Percentiles rank a stretch among this genome's conserved stretches.
phyloP scores from a whole-genome alignment of 2,888 invertebrate genomes.

The Aelia acuminata region DNA sequence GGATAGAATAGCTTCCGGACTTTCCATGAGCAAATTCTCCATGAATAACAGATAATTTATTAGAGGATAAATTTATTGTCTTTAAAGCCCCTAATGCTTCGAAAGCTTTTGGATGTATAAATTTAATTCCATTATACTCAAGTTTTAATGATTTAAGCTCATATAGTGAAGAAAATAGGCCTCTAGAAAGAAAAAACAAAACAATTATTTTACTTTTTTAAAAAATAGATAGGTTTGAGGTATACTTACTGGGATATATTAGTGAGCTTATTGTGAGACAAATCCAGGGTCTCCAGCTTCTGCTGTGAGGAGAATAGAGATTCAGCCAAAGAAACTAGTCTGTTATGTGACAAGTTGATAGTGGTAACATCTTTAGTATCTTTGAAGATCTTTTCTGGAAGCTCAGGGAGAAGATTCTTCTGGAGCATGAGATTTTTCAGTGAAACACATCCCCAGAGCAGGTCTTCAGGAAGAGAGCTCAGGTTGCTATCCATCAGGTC shows the following conservation, averaged over 20 bases:
- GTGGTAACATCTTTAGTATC: constrained; percentile 76
- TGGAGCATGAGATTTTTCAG: constrained; percentile 76
- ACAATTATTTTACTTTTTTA: background rate
- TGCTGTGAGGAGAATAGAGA: constrained; percentile 74
- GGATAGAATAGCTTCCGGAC: constrained; percentile 48
- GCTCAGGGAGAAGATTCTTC: constrained; percentile 71
- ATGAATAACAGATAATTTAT: constrained; percentile 65
- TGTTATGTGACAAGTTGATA: constrained; percentile 79
- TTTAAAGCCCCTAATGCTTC: constrained; percentile 68
- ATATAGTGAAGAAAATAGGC: constrained; percentile 17
- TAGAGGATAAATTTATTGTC: constrained; percentile 70
- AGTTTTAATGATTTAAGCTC: constrained; percentile 75
- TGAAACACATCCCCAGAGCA: constrained; percentile 75
- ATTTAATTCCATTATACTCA: constrained; percentile 65
- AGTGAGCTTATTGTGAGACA: constrained; percentile 55
- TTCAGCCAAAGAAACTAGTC: constrained; percentile 74
- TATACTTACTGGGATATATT: constrained; percentile 59
- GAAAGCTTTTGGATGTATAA: constrained; percentile 51
- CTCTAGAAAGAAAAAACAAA: constrained; percentile 50
- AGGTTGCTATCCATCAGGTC: constrained; percentile 70
- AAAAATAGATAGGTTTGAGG: background rate
- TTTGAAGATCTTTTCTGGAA: constrained; percentile 77
- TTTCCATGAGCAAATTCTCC: background rate
- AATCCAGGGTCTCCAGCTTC: constrained; percentile 67
- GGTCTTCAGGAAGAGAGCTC: constrained; percentile 74